Percentiles rank a stretch among this genome's conserved stretches.
Evolutionary conservation across 2,888 invertebrate genomes (phyloP).

Genomic region (Nemoura dubitans): DNA sequence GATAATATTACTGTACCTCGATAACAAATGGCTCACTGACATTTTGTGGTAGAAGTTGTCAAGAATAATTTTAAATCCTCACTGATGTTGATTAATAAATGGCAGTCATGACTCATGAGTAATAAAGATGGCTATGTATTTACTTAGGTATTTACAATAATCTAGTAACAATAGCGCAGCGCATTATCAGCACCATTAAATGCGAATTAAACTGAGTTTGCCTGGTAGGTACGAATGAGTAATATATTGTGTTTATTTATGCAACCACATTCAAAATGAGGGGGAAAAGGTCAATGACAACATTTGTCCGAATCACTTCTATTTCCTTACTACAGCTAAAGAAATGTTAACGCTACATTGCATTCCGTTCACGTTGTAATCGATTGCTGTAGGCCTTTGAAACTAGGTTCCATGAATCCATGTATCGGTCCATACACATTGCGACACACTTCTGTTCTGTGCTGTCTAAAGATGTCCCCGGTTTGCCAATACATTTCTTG

Average conservation of each 20-base stretch:
- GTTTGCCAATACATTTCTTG: constrained; percentile 91
- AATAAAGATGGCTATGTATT: neutral
- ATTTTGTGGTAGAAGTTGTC: neutral
- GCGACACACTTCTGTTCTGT: constrained; percentile 96
- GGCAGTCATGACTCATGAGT: neutral
- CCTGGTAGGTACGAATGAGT: neutral
- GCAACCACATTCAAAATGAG: neutral
- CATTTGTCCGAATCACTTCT: neutral
- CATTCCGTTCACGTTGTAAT: constrained; percentile 79
- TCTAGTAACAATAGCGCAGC: too few relatives aligned
- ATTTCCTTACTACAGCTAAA: neutral
- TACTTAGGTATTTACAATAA: too few relatives aligned
- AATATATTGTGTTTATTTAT: too few relatives aligned
- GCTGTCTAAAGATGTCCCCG: constrained; percentile 87
- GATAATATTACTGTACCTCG: neutral
- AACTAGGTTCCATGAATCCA: constrained; percentile 95
- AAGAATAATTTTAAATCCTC: neutral
- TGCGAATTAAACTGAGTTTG: neutral
- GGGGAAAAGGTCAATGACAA: neutral
- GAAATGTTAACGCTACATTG: constrained; percentile 29
- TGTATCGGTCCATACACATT: constrained; percentile 98
- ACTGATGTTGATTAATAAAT: neutral
- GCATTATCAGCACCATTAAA: neutral
- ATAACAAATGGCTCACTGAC: neutral
- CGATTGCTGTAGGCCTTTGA: constrained; percentile 88